phyloP scores from a whole-genome alignment of 2,113 vertebrate genomes.

The Crotophaga sulcirostris region DNA sequence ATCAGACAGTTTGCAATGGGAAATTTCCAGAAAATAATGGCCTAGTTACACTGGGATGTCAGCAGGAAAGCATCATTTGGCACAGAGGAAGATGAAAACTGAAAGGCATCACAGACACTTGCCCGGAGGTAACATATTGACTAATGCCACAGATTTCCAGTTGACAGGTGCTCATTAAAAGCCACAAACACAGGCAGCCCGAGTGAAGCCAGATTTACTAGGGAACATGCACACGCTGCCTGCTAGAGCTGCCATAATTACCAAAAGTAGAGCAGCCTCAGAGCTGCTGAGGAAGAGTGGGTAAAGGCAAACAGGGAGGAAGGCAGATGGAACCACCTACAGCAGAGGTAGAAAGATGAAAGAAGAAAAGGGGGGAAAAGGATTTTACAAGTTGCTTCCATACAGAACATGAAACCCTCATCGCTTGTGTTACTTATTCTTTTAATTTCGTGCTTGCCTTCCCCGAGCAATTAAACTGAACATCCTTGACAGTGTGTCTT shows the following conservation, averaged over 20 bases:
- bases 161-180: constrained; percentile 8
- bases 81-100: neutral
- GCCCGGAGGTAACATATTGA: neutral
- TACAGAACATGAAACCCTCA: neutral
- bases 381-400: neutral
- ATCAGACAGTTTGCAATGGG: neutral
- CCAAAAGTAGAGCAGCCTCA: neutral
- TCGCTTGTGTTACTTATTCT: neutral
- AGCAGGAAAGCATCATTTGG: neutral
- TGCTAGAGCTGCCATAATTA: neutral
- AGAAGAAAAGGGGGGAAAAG: neutral
- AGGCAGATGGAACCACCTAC: neutral
- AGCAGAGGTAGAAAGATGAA: neutral
- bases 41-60: neutral
- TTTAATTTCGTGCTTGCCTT: constrained; percentile 37
- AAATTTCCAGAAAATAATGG: constrained; percentile 24
- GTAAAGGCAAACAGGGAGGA: neutral
- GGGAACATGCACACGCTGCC: neutral
- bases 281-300: neutral
- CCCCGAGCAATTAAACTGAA: constrained; percentile 36
- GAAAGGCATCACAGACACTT: neutral
- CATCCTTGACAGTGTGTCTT: constrained; percentile 24
- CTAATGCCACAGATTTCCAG: constrained; percentile 18
- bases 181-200: neutral
- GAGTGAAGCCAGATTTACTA: neutral